Base-by-base conservation (phyloP, 2,113 vertebrate species). In the Myodes glareolus region DNA sequence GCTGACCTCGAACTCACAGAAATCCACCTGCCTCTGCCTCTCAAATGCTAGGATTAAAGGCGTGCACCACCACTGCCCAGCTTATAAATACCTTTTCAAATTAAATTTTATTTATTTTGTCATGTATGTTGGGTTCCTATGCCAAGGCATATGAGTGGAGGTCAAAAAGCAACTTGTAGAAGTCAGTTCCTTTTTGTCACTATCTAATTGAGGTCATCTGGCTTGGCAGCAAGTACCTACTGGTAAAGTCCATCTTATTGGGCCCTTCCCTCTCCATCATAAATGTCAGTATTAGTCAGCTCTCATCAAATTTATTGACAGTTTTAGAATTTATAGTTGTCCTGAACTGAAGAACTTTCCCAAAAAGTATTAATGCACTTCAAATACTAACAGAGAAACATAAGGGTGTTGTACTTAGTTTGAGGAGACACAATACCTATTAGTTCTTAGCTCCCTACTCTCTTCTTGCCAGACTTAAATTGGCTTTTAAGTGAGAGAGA, bases 401-500 rank as follows among this genome's bases (percentile, higher is more conserved):
- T 6, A 36, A 36, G 3, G 82, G 0, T 39, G 12, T 90, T 87
- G 4, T 81, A 72, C 81, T 94, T 96, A 88, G 78, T 63, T 93
- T 94, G 9, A n/a, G 31, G 21, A 27, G 21, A 47, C 39, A 70
- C 39, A 70, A 12, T 94, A 45, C 23, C 36, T 97, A 5, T 88
- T 85, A 73, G 50, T 91, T 92, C 7, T 90, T 88, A 50, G 61
- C 33, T 36, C 45, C 11, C 33, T 33, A 7, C 29, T 17, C 39
- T 29, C n/a, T 42, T 63, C n/a, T 42, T 68, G 39, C 1, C 42
- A 91, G 36, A 93, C 82, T 73, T 73, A 94, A 95, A 81, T 95
- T 86, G 76, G 67, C 42, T 94, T 96, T 84, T 77, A 92, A 67
- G 33, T 86, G 90, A 87, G 36, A 50, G 29, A 92, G 10, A 89